These are phyloP conservation scores for Callitettix versicolor DNA, from an alignment of 1,140 invertebrate genomes.

Conservation along the genomic window DNA sequence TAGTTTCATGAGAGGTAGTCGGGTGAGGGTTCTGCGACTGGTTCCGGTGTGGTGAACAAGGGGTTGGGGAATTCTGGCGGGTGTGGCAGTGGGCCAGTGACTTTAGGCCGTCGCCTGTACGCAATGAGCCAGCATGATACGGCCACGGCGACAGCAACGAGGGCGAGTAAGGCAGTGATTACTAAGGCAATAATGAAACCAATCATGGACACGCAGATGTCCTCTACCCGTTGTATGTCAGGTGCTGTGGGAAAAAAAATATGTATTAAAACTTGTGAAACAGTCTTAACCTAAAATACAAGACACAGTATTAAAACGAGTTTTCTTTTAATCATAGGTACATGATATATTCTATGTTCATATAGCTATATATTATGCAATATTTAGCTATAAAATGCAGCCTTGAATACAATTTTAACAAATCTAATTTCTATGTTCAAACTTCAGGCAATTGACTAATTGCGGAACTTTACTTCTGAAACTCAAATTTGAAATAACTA, in stretches of 20 bases:
- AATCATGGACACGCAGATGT: slow-evolving; percentile 87
- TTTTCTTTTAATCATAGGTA: not conserved
- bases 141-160: slow-evolving; percentile 86
- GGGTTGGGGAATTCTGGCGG: slow-evolving; percentile 91
- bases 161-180: slow-evolving; percentile 78
- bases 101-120: slow-evolving; percentile 73
- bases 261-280: too few relatives aligned
- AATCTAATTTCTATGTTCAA: too few relatives aligned
- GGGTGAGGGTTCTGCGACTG: slow-evolving; percentile 63
- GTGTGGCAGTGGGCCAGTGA: slow-evolving; percentile 80
- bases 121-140: slow-evolving; percentile 93
- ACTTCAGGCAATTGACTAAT: too few relatives aligned
- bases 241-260: slow-evolving; percentile 41
- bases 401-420: too few relatives aligned
- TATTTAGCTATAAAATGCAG: too few relatives aligned
- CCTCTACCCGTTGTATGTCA: slow-evolving; percentile 56
- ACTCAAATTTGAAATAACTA: too few relatives aligned
- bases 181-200: slow-evolving; percentile 85
- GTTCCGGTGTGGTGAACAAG: slow-evolving; percentile 75
- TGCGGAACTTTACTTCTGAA: too few relatives aligned
- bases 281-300: too few relatives aligned
- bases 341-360: not conserved
- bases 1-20: slow-evolving; percentile 56
- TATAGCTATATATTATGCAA: too few relatives aligned
- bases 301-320: not conserved